Base-by-base conservation (phyloP, 2,113 vertebrate species). In the Clinocottus analis region DNA sequence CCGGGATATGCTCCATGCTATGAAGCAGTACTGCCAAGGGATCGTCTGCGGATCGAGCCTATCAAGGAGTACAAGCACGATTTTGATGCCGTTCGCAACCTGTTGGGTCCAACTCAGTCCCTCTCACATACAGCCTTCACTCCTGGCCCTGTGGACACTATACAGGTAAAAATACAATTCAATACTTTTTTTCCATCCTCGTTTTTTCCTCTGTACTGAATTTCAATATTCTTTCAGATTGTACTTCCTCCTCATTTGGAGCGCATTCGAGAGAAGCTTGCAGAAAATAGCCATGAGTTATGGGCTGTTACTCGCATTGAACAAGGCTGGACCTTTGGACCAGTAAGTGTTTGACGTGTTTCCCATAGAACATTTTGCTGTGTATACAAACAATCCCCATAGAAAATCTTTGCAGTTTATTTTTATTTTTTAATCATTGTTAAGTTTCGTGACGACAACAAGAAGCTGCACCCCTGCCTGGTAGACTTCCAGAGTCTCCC, bases 301-400 rank as follows among this genome's bases (percentile, higher is more conserved):
- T 99, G 98, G 98, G 97, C 97, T 61, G 96, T 99, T 87, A 99
- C 97, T 86, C 98, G 98, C 83, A 98, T 99, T 75, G 98, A 99
- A 78, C 97, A 98, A 92, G 98, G 97, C 69, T 99, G 98, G 98
- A 98, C 98, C 12, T 99, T 93, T 84, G 98, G 97, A 87, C 88
- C 92, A 73, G 98, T 99, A 94, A 67, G 94, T 93, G 43, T 47
- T 59, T 74, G 72, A 8, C 58, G 0, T 0, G 13, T 31, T 33
- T 53, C 2, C 9, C 21, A 9, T 0, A 16, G 0, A 31, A 75
- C 76, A 55, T 41, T 0, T 59, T 63, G 5, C 25, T 65, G 27
- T 66, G 21, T 5, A 39, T n/a, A 66, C 14, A 5, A 27, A 49
- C 13, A 53, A 7, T 51, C 51, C 53, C 4, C 7, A 45, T 29